Conservation (phyloP, 1,140 invertebrate genomes). For the Pseudomyrmex pallidus region DNA sequence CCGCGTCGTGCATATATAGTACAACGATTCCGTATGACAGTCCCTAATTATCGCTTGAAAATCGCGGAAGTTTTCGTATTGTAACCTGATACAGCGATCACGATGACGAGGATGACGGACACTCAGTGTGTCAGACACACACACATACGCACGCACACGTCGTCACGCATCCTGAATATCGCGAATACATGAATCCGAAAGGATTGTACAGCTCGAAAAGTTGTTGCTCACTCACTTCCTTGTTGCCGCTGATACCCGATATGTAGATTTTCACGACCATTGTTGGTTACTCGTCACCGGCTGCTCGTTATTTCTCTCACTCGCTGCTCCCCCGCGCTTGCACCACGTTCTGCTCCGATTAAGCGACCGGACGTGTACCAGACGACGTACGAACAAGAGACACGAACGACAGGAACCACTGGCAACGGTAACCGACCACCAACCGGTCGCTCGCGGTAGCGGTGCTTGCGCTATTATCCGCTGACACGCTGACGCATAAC, state of each 20-base stretch:
- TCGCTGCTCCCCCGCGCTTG: conserved; percentile 42
- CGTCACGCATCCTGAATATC: not conserved
- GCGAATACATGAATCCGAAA: not conserved
- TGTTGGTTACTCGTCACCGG: conserved; percentile 68
- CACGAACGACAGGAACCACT: not conserved
- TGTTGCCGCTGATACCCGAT: conserved; percentile 95
- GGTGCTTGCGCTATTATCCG: conserved; percentile 23
- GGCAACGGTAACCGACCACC: conserved; percentile 14
- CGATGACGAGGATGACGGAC: conserved; percentile 16
- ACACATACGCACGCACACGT: not conserved
- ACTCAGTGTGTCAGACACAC: not conserved
- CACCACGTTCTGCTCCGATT: conserved; percentile 44
- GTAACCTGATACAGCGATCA: conserved; percentile 65
- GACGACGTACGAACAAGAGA: not conserved
- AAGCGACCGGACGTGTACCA: conserved; percentile 16
- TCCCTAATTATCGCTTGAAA: not conserved
- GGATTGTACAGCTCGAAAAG: not conserved
- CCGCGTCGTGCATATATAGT: conserved; percentile 7
- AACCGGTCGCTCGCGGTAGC: conserved; percentile 18
- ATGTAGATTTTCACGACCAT: conserved; percentile 96
- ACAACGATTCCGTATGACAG: conserved; percentile 42
- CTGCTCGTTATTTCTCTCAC: conserved; percentile 8
- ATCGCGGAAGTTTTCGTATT: conserved; percentile 1
- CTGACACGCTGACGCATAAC: conserved; percentile 29
- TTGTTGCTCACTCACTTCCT: conserved; percentile 90